Conservation (phyloP, 2,113 vertebrate genomes). For the Scophthalmus maximus region DNA sequence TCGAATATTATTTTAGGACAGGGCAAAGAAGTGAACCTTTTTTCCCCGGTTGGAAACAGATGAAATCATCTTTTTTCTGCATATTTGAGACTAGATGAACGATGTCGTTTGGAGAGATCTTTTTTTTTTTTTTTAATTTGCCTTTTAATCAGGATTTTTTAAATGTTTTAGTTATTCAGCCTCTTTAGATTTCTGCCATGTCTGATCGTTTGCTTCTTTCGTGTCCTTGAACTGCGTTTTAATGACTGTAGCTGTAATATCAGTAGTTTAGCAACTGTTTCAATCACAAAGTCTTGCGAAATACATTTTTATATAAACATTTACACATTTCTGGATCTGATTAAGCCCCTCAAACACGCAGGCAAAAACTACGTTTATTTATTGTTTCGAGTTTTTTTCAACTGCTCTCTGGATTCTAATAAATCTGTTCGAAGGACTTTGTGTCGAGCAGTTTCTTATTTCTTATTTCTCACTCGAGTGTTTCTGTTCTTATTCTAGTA, state of each 20-base stretch:
- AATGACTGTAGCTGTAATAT: neutral
- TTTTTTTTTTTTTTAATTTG: neutral
- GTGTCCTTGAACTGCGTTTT: neutral
- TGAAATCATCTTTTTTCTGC: neutral
- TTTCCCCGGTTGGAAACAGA: too few relatives aligned
- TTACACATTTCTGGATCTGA: constrained; percentile 5
- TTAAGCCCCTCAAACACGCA: constrained; percentile 1
- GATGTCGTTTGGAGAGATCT: neutral
- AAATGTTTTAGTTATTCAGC: too few relatives aligned
- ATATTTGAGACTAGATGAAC: neutral
- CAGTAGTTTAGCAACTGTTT: neutral
- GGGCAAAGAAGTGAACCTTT: too few relatives aligned
- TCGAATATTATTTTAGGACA: neutral
- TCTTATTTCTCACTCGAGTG: too few relatives aligned
- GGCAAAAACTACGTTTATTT: constrained; percentile 41
- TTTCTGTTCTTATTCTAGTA: too few relatives aligned
- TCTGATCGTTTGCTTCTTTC: constrained; percentile 1
- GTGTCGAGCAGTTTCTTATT: neutral
- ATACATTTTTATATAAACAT: neutral
- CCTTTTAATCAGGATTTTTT: constrained; percentile 8
- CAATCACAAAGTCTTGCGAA: neutral
- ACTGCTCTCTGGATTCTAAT: constrained; percentile 42
- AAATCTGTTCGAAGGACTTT: constrained; percentile 30
- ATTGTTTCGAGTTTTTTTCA: constrained; percentile 27
- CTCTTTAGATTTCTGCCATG: neutral